Base-by-base conservation (phyloP, 2,797 vertebrate genomes). In the Brachyrhaphis roseni region DNA sequence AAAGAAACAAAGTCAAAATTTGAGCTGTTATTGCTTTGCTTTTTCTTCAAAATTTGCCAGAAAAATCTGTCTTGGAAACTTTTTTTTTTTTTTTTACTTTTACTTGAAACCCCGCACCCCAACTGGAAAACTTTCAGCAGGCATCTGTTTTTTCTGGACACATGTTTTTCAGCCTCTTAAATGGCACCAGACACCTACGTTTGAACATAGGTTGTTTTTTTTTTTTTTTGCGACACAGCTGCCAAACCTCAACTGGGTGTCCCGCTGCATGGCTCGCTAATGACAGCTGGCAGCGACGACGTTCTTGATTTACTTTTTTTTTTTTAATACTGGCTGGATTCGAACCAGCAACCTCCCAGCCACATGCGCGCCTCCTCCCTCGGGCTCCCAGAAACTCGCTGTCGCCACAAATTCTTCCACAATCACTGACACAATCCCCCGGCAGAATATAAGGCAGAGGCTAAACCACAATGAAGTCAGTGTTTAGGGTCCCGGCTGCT, bases 391-490 rank as follows among this genome's bases (percentile, higher is more conserved):
- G 73, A 85, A 90, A 88, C 77, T 89, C 10, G 78, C 82, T 86
- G 87, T 87, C 81, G 36, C 87, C 80, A 79, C 88, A 88, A 82
- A 90, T 87, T 87, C 85, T 84, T 90, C 88, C 84, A 74, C 86
- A 81, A 89, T 93, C 89, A 80, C 90, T 62, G 57, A 82, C 87
- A 91, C 89, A 84, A 91, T 92, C 88, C 87, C 85, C 82, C 84
- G 73, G 86, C 90, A 92, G 91, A 90, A 92, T 90, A 88, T 88
- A 87, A 92, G 93, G 90, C 91, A 88, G 86, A 91, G 80, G 90
- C 90, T 88, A 87, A 90, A 91, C 93, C 92, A 92, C 93, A 93
- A 92, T 92, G 91, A 92, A 94, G 93, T 93, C 91, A 90, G 89
- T 93, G 93, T 93, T 93, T 90, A 90, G 89, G 91, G 49, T 53